A percentile compares a stretch with the other conserved stretches of the same genome.
phyloP scores from a whole-genome alignment of 2,888 invertebrate genomes.

The Aricia artaxerxes region DNA sequence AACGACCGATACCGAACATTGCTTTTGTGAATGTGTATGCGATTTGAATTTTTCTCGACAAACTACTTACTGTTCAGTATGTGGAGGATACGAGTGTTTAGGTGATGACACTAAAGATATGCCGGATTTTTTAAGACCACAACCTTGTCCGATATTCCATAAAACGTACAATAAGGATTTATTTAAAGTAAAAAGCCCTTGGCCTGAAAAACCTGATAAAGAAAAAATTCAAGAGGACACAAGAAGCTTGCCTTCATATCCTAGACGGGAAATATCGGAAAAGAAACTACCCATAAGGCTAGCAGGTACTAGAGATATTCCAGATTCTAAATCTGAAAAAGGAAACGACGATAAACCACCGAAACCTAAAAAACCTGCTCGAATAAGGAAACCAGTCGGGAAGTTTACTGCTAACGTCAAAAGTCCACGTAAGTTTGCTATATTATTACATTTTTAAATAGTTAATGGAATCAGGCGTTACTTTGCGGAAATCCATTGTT shows the following conservation, averaged over 20 bases:
- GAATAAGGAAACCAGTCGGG: constrained; percentile 53
- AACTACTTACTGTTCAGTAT: constrained; percentile 70
- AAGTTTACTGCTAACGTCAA: constrained; percentile 58
- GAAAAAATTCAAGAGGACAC: constrained; percentile 34
- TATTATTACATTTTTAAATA: background rate
- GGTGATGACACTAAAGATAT: constrained; percentile 62
- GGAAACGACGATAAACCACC: constrained; percentile 45
- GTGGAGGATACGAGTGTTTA: constrained; percentile 69
- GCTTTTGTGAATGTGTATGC: constrained; percentile 72
- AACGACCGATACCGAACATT: constrained; percentile 51
- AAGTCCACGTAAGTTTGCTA: constrained; percentile 48
- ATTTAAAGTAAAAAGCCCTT: constrained; percentile 58
- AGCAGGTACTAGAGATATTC: constrained; percentile 47
- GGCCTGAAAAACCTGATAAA: constrained; percentile 55
- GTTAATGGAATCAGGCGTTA: too few relatives aligned
- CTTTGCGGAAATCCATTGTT: too few relatives aligned
- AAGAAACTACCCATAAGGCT: constrained; percentile 41
- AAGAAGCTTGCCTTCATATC: constrained; percentile 36
- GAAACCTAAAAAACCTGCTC: constrained; percentile 47
- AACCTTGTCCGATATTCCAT: constrained; percentile 72
- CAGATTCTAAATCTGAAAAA: constrained; percentile 48
- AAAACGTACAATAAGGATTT: constrained; percentile 65
- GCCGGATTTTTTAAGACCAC: constrained; percentile 61
- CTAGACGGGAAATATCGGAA: constrained; percentile 43
- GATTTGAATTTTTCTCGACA: constrained; percentile 62